Conservation (phyloP, 2,797 vertebrate genomes). For the Brachyrhaphis roseni region DNA sequence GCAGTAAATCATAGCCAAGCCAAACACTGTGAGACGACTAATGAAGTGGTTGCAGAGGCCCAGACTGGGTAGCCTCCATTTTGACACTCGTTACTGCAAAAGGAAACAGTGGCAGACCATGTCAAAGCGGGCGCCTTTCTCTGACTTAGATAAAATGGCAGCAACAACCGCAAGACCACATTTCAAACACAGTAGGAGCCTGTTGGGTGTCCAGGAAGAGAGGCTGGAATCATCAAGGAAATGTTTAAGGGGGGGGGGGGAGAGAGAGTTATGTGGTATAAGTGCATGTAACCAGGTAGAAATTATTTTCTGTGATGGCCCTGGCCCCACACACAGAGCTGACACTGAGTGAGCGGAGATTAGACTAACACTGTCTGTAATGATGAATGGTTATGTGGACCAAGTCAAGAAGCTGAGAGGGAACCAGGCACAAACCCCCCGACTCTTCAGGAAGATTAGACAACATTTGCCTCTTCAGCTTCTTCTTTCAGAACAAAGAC, state of each 20-base stretch:
- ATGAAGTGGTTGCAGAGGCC: conserved; percentile 60
- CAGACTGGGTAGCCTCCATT: conserved; percentile 38
- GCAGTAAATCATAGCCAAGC: conserved; percentile 62
- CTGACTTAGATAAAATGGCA: conserved; percentile 51
- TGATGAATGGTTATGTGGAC: conserved; percentile 67
- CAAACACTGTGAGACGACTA: conserved; percentile 57
- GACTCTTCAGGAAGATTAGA: neutral
- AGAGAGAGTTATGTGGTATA: conserved; percentile 67
- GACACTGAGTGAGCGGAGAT: conserved; percentile 75
- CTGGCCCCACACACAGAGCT: conserved; percentile 43
- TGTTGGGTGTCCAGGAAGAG: conserved; percentile 30
- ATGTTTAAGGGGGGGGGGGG: conserved; percentile 43
- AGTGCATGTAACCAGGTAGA: conserved; percentile 49
- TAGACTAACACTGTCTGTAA: conserved; percentile 80
- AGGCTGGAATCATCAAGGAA: conserved; percentile 40
- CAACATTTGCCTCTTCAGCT: conserved; percentile 48
- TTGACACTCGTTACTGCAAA: conserved; percentile 50
- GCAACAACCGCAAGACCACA: neutral
- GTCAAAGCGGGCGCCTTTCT: conserved; percentile 28
- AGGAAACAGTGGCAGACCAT: conserved; percentile 27
- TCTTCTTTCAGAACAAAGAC: conserved; percentile 39
- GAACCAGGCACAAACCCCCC: conserved; percentile 53
- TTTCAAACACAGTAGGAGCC: conserved; percentile 28
- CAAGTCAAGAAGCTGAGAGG: conserved; percentile 68
- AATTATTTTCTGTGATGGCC: conserved; percentile 66